Conservation (phyloP, 2,113 vertebrate genomes). For the Shinisaurus crocodilurus region DNA sequence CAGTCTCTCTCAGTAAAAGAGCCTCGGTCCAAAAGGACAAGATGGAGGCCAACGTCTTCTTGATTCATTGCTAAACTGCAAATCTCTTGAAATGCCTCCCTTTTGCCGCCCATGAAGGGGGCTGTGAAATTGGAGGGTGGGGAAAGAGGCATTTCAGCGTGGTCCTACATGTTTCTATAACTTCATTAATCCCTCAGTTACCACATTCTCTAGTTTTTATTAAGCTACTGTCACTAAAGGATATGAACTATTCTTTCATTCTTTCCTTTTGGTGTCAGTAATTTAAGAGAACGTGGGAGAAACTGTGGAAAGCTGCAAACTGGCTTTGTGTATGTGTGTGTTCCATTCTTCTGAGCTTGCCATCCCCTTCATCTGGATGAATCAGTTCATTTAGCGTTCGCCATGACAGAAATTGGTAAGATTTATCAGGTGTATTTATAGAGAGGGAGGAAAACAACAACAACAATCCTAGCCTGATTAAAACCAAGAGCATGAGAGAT, state of each 20-base stretch:
- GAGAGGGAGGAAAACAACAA: background rate
- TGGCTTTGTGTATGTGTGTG: background rate
- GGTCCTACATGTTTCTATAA: background rate
- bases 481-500: accelerated
- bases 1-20: background rate
- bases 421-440: background rate
- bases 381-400: background rate
- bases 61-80: background rate
- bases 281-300: background rate
- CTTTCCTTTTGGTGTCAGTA: background rate
- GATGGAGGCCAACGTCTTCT: background rate
- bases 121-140: background rate
- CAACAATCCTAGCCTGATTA: background rate
- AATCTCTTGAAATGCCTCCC: background rate
- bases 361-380: background rate
- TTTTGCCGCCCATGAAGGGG: background rate
- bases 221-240: background rate
- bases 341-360: background rate
- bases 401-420: background rate
- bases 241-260: background rate
- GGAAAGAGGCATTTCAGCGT: background rate
- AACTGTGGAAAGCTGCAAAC: background rate
- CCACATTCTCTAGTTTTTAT: background rate
- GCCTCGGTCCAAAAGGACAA: background rate
- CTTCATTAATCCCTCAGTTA: background rate